Evolutionary conservation across 2,888 invertebrate species (phyloP).

Genomic region (Thalpophila matura): DNA sequence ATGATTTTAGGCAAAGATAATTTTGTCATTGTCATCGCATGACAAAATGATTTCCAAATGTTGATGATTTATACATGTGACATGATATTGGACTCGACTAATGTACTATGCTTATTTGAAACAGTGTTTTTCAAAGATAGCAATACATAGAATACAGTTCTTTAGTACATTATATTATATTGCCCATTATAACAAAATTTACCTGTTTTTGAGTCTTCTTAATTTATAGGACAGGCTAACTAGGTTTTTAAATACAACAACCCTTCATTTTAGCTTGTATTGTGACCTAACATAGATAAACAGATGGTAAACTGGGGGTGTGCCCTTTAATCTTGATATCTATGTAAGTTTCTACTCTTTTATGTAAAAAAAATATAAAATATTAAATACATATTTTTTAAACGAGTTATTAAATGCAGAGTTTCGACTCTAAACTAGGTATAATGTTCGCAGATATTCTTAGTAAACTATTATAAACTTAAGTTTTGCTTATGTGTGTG

Average conservation of each 20-base stretch:
- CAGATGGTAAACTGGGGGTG: background rate
- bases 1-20: too few species aligned
- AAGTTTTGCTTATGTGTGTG: background rate
- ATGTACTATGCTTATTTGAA: too few species aligned
- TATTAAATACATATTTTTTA: background rate
- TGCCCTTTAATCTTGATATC: background rate
- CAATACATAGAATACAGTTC: too few species aligned
- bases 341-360: background rate
- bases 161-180: too few species aligned
- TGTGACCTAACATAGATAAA: too few species aligned
- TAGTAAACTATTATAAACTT: too few species aligned
- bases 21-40: too few species aligned
- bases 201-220: background rate
- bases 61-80: too few species aligned
- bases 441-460: background rate
- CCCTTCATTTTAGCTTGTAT: background rate
- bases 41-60: too few species aligned
- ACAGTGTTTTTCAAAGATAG: too few species aligned
- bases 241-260: conserved; percentile 7
- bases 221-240: background rate
- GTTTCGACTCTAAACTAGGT: background rate
- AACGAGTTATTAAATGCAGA: conserved; percentile 16
- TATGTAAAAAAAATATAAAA: background rate
- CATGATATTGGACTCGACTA: too few species aligned
- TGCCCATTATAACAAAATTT: background rate